phyloP scores from a whole-genome alignment of 2,888 invertebrate species.

The Sarcophaga caerulescens region DNA sequence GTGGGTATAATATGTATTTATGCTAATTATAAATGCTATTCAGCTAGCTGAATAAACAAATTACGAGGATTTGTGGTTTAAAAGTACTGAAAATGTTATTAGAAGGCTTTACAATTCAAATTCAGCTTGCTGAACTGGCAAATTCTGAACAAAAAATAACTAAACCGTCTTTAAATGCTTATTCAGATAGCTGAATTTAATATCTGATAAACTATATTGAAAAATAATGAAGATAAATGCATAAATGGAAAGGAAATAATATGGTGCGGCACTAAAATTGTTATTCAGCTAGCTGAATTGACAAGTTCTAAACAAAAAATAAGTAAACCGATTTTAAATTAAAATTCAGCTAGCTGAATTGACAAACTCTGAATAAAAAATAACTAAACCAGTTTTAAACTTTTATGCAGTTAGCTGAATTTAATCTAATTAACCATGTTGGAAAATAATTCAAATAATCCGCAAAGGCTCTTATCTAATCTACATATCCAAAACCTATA shows the following conservation, averaged over 20 bases:
- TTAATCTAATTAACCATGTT: background rate
- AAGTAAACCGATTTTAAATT: background rate
- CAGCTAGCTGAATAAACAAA: conserved; percentile 22
- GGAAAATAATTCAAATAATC: too few relatives aligned
- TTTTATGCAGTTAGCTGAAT: conserved; percentile 26
- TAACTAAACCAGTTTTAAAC: background rate
- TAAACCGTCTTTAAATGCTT: too few relatives aligned
- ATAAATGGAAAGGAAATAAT: background rate
- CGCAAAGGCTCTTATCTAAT: too few relatives aligned
- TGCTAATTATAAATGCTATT: background rate
- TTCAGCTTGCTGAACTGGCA: too few relatives aligned
- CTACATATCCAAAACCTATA: too few relatives aligned
- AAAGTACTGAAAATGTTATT: too few relatives aligned
- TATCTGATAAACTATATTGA: background rate
- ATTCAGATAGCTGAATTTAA: background rate
- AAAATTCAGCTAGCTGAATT: background rate
- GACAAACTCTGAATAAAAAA: background rate
- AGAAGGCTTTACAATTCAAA: too few relatives aligned
- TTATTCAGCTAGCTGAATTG: conserved; percentile 9
- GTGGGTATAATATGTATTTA: background rate
- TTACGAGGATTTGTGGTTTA: too few relatives aligned
- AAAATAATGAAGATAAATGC: conserved; percentile 16
- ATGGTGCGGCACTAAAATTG: background rate
- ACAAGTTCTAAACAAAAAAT: background rate
- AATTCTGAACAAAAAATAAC: too few relatives aligned